Conservation (phyloP, 2,797 vertebrate species). For the Eremophila alpestris region DNA sequence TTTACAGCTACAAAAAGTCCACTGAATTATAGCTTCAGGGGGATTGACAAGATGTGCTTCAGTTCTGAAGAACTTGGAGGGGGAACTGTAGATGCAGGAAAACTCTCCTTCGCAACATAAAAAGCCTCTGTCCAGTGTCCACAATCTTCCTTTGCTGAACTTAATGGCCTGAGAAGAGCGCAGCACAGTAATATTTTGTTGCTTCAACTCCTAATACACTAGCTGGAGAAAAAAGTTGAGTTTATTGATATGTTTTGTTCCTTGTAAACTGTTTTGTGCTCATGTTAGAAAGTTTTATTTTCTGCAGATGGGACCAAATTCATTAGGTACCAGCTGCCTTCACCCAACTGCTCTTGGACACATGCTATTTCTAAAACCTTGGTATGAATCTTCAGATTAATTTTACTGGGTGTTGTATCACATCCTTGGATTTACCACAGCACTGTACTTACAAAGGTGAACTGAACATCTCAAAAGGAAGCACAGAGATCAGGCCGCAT, state of each 20-base stretch:
- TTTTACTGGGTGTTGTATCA: background rate
- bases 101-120: background rate
- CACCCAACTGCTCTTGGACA: background rate
- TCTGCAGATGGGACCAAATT: background rate
- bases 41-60: constrained; percentile 14
- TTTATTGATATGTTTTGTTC: background rate
- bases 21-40: constrained; percentile 13
- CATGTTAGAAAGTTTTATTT: background rate
- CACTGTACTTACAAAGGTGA: background rate
- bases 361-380: background rate
- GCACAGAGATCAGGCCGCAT: background rate
- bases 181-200: background rate
- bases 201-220: background rate
- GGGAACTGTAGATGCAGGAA: background rate
- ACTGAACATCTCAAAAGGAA: background rate
- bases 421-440: background rate
- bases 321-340: background rate
- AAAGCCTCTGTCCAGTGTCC: background rate
- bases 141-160: background rate
- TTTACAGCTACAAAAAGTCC: constrained; percentile 29
- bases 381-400: background rate
- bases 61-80: constrained; percentile 1
- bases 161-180: background rate
- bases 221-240: background rate
- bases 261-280: background rate